Evolutionary conservation across 37 sponge, comb jelly and placozoan species (phyloP), one percentile per base, ranked within the genome.

Genomic region (Petrosia ficiformis): DNA sequence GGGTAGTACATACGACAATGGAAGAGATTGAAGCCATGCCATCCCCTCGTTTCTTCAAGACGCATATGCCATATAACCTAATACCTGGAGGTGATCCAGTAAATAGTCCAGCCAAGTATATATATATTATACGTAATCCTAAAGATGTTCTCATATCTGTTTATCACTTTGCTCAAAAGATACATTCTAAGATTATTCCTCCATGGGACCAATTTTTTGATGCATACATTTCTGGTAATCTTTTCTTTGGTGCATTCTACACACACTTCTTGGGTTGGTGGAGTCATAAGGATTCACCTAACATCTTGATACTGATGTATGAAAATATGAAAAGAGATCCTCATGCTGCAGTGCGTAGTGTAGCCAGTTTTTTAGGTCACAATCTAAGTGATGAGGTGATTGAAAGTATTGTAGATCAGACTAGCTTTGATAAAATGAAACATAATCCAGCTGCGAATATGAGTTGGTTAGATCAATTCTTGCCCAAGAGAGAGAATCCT

Each of bases 101-200:
- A 4, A 10, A 77, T 10, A 58, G 64, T n/a, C 68, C 68, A 31
- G 52, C 69, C 14, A 77, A 77, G 68, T 77, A 77, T 66, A 68
- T 77, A 56, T 44, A 66, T 67, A 69, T 77, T 31, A 36, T 29
- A n/a, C 61, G 78, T 25, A 77, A 77, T 67, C 78, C 78, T 33
- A 77, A 77, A 29, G 78, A 77, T 33, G 44, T 58, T 25, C 56
- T 58, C 35, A 69, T 77, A 22, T 77, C 78, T 2, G 16, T 29
- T 41, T 77, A 41, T 14, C 65, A 81, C 2, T 48, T 73, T 5
- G 30, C 39, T 30, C 10, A 19, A 16, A 48, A 48, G 16, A 16
- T 16, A 48, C 37, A 59, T 30, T 19, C 16, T 10, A 48, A 48
- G 16, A 16, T 16, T 19, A 48, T 48, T 10, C 10, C 54, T 16